phyloP scores from a whole-genome alignment of 2,888 invertebrate genomes.

The Griposia aprilina region DNA sequence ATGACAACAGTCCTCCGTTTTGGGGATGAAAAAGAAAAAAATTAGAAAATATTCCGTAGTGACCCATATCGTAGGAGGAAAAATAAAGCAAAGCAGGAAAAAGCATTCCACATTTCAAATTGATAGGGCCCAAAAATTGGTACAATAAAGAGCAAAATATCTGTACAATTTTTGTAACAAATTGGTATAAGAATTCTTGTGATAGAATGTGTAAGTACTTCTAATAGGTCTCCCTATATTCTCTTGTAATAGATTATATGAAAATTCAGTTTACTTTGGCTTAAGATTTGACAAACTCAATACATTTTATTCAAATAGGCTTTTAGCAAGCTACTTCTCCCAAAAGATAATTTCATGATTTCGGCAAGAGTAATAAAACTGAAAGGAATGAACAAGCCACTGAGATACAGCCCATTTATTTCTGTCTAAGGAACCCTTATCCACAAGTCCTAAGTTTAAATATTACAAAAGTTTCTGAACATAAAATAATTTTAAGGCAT shows the following conservation, averaged over 20 bases:
- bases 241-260: conserved; percentile 16
- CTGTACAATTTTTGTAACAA: conserved; percentile 59
- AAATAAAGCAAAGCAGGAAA: conserved; percentile 57
- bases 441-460: conserved; percentile 46
- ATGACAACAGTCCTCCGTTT: conserved; percentile 58
- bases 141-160: conserved; percentile 61
- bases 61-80: conserved; percentile 59
- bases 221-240: conserved; percentile 11
- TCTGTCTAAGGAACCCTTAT: conserved; percentile 58
- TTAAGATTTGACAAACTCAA: not conserved
- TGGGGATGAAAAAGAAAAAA: conserved; percentile 52
- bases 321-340: not conserved
- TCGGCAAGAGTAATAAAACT: conserved; percentile 44
- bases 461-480: conserved; percentile 48
- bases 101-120: conserved; percentile 63
- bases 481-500: conserved; percentile 58
- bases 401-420: conserved; percentile 54
- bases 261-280: conserved; percentile 12
- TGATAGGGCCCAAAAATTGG: conserved; percentile 65
- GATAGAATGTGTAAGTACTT: conserved; percentile 38
- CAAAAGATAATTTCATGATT: conserved; percentile 35
- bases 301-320: conserved; percentile 32
- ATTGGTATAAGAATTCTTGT: conserved; percentile 56
- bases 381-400: conserved; percentile 47
- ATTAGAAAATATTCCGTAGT: conserved; percentile 56